phyloP scores from a whole-genome alignment of 1,140 invertebrate genomes.

The Reticulitermes speratus region DNA sequence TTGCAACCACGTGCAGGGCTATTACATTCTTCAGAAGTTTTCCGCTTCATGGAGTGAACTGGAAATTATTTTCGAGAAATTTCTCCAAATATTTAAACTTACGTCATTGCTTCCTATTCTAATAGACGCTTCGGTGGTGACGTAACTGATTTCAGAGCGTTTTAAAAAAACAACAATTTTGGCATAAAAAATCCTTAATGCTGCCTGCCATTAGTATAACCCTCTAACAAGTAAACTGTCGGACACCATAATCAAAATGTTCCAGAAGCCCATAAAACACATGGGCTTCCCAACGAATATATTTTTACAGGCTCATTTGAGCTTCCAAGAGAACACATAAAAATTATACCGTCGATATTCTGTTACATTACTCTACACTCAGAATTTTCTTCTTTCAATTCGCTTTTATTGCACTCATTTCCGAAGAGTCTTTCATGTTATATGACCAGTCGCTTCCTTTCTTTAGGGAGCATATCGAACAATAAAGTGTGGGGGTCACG shows the following conservation, averaged over 20 bases:
- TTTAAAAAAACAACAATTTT: no score
- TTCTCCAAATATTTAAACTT: no score
- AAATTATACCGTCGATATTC: constrained; percentile 1
- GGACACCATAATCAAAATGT: neutral
- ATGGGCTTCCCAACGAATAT: neutral
- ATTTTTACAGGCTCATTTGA: neutral
- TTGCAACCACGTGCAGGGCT: no score
- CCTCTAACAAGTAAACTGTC: neutral
- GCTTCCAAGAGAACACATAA: constrained; percentile 10
- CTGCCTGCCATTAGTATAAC: no score
- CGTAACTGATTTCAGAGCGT: no score
- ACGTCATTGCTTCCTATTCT: no score
- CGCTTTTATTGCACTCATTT: neutral
- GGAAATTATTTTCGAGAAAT: no score
- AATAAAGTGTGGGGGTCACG: neutral
- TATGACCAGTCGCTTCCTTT: neutral
- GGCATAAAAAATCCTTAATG: no score
- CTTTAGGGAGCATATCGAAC: neutral
- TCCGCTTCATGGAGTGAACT: no score
- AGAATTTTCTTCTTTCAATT: neutral
- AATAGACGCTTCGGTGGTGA: no score
- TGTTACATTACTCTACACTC: neutral
- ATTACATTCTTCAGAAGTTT: no score
- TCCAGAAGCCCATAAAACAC: neutral
- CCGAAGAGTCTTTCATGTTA: neutral